Percentiles rank a stretch among this genome's conserved stretches.
phyloP scores from a whole-genome alignment of 1,140 invertebrate species.

The Megalopta genalis region DNA sequence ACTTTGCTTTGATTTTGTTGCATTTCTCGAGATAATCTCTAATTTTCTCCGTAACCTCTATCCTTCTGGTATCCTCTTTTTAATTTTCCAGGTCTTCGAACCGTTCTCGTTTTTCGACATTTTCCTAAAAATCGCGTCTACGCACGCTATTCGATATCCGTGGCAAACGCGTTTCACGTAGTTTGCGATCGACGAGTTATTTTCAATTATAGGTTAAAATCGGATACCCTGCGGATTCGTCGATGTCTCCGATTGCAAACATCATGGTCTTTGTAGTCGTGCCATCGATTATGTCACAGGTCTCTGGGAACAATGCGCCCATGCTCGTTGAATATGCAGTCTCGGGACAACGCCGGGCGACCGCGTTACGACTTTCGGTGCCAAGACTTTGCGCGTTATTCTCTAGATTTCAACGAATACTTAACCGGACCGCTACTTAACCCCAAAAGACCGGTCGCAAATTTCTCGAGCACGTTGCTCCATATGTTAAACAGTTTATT shows the following conservation, averaged over 20 bases:
- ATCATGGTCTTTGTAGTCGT: neutral
- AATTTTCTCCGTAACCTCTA: too few species aligned
- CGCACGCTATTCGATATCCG: too few species aligned
- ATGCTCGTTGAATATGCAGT: neutral
- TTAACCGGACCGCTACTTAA: neutral
- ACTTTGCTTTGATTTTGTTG: neutral
- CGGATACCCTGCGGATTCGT: too few species aligned
- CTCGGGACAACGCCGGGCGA: neutral
- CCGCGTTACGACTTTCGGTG: conserved; percentile 2
- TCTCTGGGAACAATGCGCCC: conserved; percentile 7
- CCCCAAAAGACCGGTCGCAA: neutral
- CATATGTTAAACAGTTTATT: conserved; percentile 27
- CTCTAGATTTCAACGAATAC: conserved; percentile 6
- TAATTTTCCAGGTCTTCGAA: too few species aligned
- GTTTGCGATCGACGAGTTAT: too few species aligned
- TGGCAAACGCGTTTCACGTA: too few species aligned
- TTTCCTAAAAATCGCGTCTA: too few species aligned
- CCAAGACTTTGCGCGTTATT: neutral
- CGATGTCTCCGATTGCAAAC: neutral
- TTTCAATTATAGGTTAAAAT: too few species aligned
- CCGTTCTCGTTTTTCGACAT: too few species aligned
- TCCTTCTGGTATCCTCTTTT: too few species aligned
- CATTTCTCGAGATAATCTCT: neutral
- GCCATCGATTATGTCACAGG: conserved; percentile 14
- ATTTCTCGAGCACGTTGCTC: neutral